Base-by-base conservation (phyloP, 2,113 vertebrate species). In the Cyprinodon variegatus region DNA sequence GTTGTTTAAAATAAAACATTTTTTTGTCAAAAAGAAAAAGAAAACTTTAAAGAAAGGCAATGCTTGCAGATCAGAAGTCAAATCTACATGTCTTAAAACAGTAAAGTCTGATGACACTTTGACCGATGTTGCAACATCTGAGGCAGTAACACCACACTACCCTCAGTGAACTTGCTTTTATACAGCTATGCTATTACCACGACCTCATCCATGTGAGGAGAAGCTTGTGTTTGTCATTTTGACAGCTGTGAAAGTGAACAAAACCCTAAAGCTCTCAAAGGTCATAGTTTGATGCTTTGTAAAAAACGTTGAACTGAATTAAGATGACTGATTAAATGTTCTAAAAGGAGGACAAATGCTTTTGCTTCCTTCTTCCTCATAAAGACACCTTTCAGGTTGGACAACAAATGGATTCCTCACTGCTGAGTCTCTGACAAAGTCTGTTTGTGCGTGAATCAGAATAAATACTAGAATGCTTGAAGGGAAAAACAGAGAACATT, bases 321-420 rank as follows among this genome's bases (percentile, higher is more conserved):
- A 11, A 38, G 65, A n/a, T 17, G 3, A 53, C 36, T 22, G 22
- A 72, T 36, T 6, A n/a, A 2, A 48, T 77, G 72, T 76, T 79
- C 17, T 4, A 70, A 40, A 72, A 9, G 60, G 38, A 57, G 9
- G 29, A 29, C 29, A 57, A 57, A 20, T 60, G 53, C 15, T 73
- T 77, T 66, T 61, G 61, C 77, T 86, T 83, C 81, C 82, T 82
- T 70, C 76, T 85, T 83, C 80, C 82, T 83, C 46, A 10, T 79
- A 17, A 78, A 83, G 75, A 71, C 22, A 61, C 59, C 71, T 84
- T 88, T 89, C 88, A 81, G 83, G 88, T 91, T 88, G 83, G 73
- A 79, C 88, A 60, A 40, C 76, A 68, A 22, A 76, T 77, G 76
- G 69, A 79, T 78, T 89, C 72, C 72, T 72, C 48, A 48, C 40